Conservation (phyloP, 2,797 vertebrate species). For the Dendrocincla tyrannina region DNA sequence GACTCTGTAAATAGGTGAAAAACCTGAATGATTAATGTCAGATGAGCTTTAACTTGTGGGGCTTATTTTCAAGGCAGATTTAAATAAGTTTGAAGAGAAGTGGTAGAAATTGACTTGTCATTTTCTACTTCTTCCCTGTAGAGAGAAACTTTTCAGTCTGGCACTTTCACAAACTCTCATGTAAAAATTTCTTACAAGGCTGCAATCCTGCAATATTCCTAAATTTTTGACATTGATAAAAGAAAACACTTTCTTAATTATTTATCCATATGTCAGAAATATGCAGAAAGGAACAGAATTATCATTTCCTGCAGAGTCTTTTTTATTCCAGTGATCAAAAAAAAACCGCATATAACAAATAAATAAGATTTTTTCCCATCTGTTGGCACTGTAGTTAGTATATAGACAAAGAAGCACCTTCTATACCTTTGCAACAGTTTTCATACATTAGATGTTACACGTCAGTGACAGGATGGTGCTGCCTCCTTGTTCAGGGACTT, state of each 20-base stretch:
- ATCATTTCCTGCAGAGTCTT: not conserved
- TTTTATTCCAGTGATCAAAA: not conserved
- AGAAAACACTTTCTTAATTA: conserved; percentile 49
- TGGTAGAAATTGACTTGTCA: not conserved
- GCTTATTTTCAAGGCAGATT: not conserved
- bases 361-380: not conserved
- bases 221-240: conserved; percentile 12
- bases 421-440: not conserved
- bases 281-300: conserved; percentile 12
- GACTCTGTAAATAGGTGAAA: not conserved
- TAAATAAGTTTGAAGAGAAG: not conserved
- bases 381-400: not conserved
- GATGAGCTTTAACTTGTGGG: not conserved
- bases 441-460: not conserved
- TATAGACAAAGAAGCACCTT: not conserved
- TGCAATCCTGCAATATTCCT: not conserved
- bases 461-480: not conserved
- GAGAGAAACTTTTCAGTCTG: not conserved
- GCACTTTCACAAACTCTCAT: not conserved
- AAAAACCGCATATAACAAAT: not conserved
- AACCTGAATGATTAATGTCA: not conserved
- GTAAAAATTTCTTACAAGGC: conserved; percentile 1
- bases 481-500: not conserved
- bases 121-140: not conserved
- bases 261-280: conserved; percentile 24